These are phyloP conservation scores for Microctenopoma stevenorrisi DNA, from an alignment of 2,797 vertebrate genomes.

Conservation along the genomic window DNA sequence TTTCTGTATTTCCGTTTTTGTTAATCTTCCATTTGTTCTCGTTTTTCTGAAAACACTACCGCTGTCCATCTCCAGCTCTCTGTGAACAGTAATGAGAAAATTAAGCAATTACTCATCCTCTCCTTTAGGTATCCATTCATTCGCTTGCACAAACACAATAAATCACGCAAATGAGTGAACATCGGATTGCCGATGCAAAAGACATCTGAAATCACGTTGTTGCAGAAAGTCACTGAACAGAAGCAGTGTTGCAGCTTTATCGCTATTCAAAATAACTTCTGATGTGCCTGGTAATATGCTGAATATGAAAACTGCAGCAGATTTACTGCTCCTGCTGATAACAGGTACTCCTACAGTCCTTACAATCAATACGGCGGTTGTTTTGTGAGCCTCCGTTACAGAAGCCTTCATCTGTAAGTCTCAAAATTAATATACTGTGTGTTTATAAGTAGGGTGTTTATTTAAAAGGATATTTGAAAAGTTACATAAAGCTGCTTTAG, in stretches of 20 bases:
- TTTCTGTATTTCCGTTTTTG: not conserved
- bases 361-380: too few relatives aligned
- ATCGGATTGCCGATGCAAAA: conserved; percentile 48
- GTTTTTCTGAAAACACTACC: not conserved
- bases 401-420: too few relatives aligned
- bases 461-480: too few relatives aligned
- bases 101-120: conserved; percentile 55
- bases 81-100: conserved; percentile 41
- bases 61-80: conserved; percentile 24
- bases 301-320: not conserved
- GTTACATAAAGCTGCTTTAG: too few relatives aligned
- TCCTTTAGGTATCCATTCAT: conserved; percentile 40
- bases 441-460: too few relatives aligned
- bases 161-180: conserved; percentile 62
- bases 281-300: conserved; percentile 19
- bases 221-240: conserved; percentile 37
- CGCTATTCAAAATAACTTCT: not conserved
- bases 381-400: too few relatives aligned
- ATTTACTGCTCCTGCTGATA: conserved; percentile 21
- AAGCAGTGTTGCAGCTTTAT: conserved; percentile 15
- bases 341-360: not conserved
- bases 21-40: conserved; percentile 17
- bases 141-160: conserved; percentile 54
- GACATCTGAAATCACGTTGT: conserved; percentile 41
- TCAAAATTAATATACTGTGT: too few relatives aligned